Evolutionary conservation across 1,140 invertebrate species (phyloP).

Genomic region (Thaumetopoea pityocampa): DNA sequence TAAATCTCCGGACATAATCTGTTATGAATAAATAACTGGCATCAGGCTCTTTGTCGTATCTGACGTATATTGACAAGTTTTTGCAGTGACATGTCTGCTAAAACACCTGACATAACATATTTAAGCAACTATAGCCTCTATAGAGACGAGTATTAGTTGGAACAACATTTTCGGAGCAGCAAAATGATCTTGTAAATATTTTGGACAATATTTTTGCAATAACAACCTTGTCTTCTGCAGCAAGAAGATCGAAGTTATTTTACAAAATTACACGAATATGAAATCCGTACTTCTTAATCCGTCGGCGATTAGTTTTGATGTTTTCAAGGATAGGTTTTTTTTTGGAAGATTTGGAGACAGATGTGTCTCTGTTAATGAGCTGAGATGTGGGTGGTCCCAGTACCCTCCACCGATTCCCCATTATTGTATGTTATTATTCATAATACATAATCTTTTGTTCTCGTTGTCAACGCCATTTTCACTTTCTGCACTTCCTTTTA

Average conservation of each 20-base stretch:
- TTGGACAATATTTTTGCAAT: background rate
- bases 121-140: too few species aligned
- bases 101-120: too few species aligned
- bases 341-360: conserved; percentile 51
- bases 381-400: conserved; percentile 46
- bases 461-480: conserved; percentile 55
- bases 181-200: conserved; percentile 6
- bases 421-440: conserved; percentile 43
- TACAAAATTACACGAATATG: background rate
- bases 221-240: background rate
- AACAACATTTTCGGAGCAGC: conserved; percentile 10
- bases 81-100: too few species aligned
- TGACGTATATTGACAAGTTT: conserved; percentile 61
- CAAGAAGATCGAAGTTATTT: background rate
- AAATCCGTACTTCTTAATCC: conserved; percentile 34
- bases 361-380: conserved; percentile 60
- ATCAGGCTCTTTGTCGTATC: conserved; percentile 50
- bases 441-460: conserved; percentile 45
- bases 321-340: conserved; percentile 43
- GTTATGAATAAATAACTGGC: conserved; percentile 62
- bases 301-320: conserved; percentile 65
- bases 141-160: conserved; percentile 8
- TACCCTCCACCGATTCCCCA: conserved; percentile 33
- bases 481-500: conserved; percentile 55
- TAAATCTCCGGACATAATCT: conserved; percentile 56